Percentiles rank a stretch among this genome's conserved stretches.
phyloP scores from a whole-genome alignment of 2,797 vertebrate genomes.

The Hybognathus amarus region DNA sequence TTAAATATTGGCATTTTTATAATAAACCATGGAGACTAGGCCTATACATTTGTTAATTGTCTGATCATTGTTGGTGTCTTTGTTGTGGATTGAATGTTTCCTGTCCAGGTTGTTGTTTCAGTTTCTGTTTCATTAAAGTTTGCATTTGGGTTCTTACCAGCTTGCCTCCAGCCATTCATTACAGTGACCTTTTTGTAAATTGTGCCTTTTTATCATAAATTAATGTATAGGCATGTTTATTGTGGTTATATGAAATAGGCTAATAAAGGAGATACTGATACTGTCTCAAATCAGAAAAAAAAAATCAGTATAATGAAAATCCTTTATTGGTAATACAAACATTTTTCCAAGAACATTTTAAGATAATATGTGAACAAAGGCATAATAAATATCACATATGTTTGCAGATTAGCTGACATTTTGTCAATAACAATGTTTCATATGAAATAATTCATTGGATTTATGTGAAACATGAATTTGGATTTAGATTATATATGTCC shows the following conservation, averaged over 20 bases:
- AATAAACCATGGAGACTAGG: background rate
- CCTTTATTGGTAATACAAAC: background rate
- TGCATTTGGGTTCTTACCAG: no score
- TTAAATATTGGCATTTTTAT: background rate
- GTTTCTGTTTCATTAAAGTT: no score
- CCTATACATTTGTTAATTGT: no score
- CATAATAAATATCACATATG: background rate
- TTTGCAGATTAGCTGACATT: background rate
- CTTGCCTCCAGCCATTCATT: no score
- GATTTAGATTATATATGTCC: background rate
- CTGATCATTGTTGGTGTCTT: no score
- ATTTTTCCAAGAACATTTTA: background rate
- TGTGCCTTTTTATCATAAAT: background rate
- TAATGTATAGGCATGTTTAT: background rate
- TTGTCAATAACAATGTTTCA: background rate
- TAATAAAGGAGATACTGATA: background rate
- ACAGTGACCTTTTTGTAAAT: background rate
- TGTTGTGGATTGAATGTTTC: no score
- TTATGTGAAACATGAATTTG: background rate
- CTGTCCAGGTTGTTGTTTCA: no score
- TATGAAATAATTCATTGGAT: background rate
- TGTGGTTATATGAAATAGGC: background rate
- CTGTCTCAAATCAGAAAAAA: background rate
- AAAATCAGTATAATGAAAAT: background rate
- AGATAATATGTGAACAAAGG: no score